Percentiles rank a stretch among this genome's conserved stretches.
Evolutionary conservation across 2,113 vertebrate genomes (phyloP).

Genomic region (Eptatretus burgeri): DNA sequence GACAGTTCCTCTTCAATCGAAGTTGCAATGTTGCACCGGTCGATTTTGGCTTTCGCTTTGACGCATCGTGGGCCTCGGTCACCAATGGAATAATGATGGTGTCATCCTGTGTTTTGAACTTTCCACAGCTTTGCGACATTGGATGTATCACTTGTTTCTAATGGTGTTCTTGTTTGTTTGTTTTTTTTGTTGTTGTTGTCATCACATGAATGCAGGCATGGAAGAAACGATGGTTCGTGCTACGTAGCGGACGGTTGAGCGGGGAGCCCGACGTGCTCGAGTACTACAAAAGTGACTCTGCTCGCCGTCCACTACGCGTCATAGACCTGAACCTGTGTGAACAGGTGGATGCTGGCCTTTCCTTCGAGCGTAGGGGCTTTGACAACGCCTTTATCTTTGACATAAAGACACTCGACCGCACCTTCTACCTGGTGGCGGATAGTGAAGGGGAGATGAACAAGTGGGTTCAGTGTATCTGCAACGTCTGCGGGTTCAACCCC

Average conservation of each 20-base stretch:
- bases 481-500: conserved; percentile 95
- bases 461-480: conserved; percentile 91
- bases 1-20: no score
- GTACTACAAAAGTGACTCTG: conserved; percentile 91
- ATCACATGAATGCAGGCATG: conserved; percentile 33
- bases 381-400: conserved; percentile 94
- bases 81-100: no score
- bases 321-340: conserved; percentile 92
- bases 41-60: no score
- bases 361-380: conserved; percentile 91
- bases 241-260: conserved; percentile 87
- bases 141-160: no score
- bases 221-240: conserved; percentile 95
- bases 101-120: no score
- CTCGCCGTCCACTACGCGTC: conserved; percentile 68
- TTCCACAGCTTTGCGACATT: no score
- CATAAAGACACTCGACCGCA: conserved; percentile 80
- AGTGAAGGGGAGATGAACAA: conserved; percentile 96
- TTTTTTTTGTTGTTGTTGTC: not conserved
- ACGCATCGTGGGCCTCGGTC: no score
- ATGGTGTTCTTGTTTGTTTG: no score
- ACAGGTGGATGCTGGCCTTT: conserved; percentile 74
- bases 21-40: no score
- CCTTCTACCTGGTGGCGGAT: conserved; percentile 88
- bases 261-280: conserved; percentile 85